Percentiles rank a stretch among this genome's conserved stretches.
Conservation (phyloP, 2,113 vertebrate genomes). For the Chaenogobius annularis region DNA sequence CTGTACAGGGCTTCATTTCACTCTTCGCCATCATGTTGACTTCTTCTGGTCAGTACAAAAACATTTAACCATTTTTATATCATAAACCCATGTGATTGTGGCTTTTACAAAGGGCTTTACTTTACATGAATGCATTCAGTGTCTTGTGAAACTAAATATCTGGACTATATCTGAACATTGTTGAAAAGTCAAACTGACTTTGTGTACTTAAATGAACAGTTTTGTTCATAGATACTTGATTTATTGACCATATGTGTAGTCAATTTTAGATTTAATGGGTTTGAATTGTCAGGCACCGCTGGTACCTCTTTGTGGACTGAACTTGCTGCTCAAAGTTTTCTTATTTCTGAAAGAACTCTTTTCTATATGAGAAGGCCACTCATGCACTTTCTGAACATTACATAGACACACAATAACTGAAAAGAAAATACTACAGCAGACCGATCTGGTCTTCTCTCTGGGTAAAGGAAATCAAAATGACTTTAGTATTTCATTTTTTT, state of each 20-base stretch:
- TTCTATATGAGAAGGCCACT: slow-evolving; percentile 25
- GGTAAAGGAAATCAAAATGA: slow-evolving; percentile 5
- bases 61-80: slow-evolving; percentile 28
- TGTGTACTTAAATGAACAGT: slow-evolving; percentile 27
- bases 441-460: slow-evolving; percentile 2
- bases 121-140: slow-evolving; percentile 63
- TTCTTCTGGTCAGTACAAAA: background rate
- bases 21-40: background rate
- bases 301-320: slow-evolving; percentile 22
- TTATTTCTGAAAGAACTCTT: slow-evolving; percentile 21
- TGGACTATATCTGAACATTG: slow-evolving; percentile 37
- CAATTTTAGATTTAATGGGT: slow-evolving; percentile 3
- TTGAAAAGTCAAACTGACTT: slow-evolving; percentile 35
- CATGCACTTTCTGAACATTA: slow-evolving; percentile 43
- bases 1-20: background rate
- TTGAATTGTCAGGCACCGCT: slow-evolving; percentile 8
- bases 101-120: slow-evolving; percentile 65
- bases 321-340: slow-evolving; percentile 29
- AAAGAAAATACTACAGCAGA: slow-evolving; percentile 23
- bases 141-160: slow-evolving; percentile 39
- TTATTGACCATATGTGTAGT: slow-evolving; percentile 10
- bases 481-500: slow-evolving; percentile 14
- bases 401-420: slow-evolving; percentile 43
- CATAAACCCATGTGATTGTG: slow-evolving; percentile 49
- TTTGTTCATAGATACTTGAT: slow-evolving; percentile 12